A percentile compares a stretch with the other conserved stretches of the same genome.
phyloP scores from a whole-genome alignment of 2,113 vertebrate genomes.

The Lagenorhynchus albirostris region DNA sequence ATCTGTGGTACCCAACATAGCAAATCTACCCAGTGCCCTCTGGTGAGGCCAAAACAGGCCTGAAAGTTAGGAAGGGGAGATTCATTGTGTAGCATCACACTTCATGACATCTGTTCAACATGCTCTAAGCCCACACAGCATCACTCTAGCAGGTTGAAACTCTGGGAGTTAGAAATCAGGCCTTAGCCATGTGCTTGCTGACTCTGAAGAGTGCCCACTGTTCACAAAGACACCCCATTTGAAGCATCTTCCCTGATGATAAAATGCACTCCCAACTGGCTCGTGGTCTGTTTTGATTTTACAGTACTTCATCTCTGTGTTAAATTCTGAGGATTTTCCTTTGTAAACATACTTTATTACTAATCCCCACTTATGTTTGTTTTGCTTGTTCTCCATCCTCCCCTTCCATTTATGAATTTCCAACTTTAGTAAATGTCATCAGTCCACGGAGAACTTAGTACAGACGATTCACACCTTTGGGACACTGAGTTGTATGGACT shows the following conservation, averaged over 20 bases:
- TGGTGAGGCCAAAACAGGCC: neutral
- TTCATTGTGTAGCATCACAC: no score
- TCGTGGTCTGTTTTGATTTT: neutral
- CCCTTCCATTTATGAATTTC: neutral
- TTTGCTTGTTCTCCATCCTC: neutral
- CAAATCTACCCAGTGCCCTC: neutral
- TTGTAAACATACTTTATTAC: neutral
- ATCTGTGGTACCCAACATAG: fast-evolving
- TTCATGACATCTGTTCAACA: neutral
- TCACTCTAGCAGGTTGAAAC: neutral
- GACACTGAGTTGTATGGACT: neutral
- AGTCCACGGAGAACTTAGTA: fast-evolving
- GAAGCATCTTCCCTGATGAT: neutral
- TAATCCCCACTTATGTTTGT: neutral
- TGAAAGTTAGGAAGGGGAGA: neutral
- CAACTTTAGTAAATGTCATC: neutral
- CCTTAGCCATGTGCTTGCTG: neutral
- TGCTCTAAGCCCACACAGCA: fast-evolving
- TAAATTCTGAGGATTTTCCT: neutral
- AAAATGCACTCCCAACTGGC: neutral
- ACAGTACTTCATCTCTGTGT: neutral
- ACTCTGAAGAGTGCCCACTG: neutral
- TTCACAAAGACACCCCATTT: no score
- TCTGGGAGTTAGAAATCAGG: neutral
- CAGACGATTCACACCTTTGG: fast-evolving